Evolutionary conservation across 2,888 invertebrate species (phyloP).

Genomic region (Noctua janthe): DNA sequence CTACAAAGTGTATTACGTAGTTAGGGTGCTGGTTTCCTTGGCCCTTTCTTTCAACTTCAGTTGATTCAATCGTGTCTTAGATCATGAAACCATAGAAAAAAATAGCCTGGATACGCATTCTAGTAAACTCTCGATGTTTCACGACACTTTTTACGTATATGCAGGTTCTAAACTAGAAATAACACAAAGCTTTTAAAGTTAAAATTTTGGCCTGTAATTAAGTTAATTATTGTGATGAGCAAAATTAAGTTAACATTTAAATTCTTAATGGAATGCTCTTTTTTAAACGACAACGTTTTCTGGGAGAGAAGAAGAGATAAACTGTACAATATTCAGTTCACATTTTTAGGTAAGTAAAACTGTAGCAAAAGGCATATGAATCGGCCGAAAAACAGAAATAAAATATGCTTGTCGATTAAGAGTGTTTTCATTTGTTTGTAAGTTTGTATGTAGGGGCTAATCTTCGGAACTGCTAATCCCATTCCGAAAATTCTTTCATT

Average conservation of each 20-base stretch:
- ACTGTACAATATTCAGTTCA: constrained; percentile 11
- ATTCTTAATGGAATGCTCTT: constrained; percentile 54
- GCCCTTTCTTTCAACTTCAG: neutral
- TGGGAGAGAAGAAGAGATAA: neutral
- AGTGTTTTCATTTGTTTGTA: neutral
- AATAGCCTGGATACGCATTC: neutral
- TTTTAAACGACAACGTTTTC: constrained; percentile 28
- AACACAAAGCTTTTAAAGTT: constrained; percentile 36
- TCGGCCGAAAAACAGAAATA: neutral
- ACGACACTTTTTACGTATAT: constrained; percentile 11
- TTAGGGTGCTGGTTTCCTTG: neutral
- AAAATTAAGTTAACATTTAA: constrained; percentile 55
- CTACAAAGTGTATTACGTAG: neutral
- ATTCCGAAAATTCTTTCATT: neutral
- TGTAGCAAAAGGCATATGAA: neutral
- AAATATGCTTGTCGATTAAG: neutral
- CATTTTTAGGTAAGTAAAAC: neutral
- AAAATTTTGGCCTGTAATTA: constrained; percentile 55
- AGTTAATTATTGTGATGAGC: constrained; percentile 62
- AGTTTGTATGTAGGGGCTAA: too few species aligned
- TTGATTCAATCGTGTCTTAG: neutral
- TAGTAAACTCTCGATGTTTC: neutral
- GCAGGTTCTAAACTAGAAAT: constrained; percentile 30
- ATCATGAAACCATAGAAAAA: neutral
- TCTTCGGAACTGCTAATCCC: too few species aligned